Base-by-base conservation (phyloP, 2,113 vertebrate species). In the Tachuris rubrigastra region DNA sequence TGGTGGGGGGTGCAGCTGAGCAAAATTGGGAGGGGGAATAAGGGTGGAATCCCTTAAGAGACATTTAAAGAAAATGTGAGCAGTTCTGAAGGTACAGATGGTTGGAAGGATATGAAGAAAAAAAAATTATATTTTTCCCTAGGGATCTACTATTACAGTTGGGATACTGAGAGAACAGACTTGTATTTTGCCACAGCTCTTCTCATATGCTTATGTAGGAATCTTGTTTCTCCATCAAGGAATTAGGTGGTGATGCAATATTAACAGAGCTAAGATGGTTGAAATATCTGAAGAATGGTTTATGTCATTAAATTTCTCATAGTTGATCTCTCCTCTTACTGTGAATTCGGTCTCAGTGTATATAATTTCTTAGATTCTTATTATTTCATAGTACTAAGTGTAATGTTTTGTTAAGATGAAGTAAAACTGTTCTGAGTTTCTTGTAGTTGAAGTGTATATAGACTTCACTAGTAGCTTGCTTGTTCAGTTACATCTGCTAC, bases 1-100 rank as follows among this genome's bases (percentile, higher is more conserved):
- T 33, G 8, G 28, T 42, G 12, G 2, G 2, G 17, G 1, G 2
- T 89, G 18, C 8, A 39, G 0, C 4, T 52, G 31, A 27, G 65
- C 27, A 76, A 72, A 93, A 52, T 7, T 7, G 10, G 31, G 14
- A 14, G 46, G 20, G 23, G 23, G 47, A 31, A 28, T 3, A 3
- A 14, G 15, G 20, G n/a, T 35, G 30, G 9, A 42, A 49, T 59
- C 31, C 4, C 9, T 85, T 62, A 56, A 74, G 10, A 11, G 20
- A 53, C 31, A n/a, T 12, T 69, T 53, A 35, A 85, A 78, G 24
- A 41, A 78, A 55, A 8, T 13, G 22, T 69, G 30, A 69, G 12
- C 8, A 66, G 50, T 81, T 77, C 31, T 58, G 24, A 58, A 71
- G 25, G 62, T 21, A 41, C 22, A 37, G 47, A 10, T 55, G 8